phyloP scores from a whole-genome alignment of 2,797 vertebrate genomes.

The Gallinago solitaria region DNA sequence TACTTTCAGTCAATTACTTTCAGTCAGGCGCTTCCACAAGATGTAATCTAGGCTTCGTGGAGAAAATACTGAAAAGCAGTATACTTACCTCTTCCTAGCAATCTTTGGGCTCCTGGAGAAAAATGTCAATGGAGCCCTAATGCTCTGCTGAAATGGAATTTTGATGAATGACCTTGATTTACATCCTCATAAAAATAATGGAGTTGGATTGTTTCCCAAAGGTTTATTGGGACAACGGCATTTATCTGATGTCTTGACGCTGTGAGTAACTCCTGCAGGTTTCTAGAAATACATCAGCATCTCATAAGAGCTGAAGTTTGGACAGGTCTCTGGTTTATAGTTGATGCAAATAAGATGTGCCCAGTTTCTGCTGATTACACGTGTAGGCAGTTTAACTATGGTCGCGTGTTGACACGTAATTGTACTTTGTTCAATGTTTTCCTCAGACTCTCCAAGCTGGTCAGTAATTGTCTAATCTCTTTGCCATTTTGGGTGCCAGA shows the following conservation, averaged over 20 bases:
- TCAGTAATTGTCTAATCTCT: background rate
- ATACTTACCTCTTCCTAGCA: background rate
- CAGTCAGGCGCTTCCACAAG: background rate
- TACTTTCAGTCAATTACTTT: background rate
- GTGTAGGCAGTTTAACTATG: background rate
- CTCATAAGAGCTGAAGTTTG: background rate
- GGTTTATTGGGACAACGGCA: background rate
- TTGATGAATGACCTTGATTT: background rate
- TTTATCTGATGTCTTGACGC: background rate
- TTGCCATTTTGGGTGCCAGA: background rate
- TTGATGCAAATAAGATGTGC: background rate
- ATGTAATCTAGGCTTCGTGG: background rate
- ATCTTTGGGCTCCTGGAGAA: background rate
- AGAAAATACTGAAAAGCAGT: background rate
- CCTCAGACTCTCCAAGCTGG: background rate
- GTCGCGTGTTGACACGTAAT: rapidly evolving
- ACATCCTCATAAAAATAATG: background rate
- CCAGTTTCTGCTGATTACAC: background rate
- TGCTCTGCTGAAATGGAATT: background rate
- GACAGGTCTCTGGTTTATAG: background rate
- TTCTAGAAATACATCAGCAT: background rate
- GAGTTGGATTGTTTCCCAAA: background rate
- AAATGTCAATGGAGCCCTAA: background rate
- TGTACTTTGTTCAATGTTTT: background rate
- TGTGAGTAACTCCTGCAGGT: background rate